Conservation (phyloP, 2,888 invertebrate species). For the Dendrolimus pini region DNA sequence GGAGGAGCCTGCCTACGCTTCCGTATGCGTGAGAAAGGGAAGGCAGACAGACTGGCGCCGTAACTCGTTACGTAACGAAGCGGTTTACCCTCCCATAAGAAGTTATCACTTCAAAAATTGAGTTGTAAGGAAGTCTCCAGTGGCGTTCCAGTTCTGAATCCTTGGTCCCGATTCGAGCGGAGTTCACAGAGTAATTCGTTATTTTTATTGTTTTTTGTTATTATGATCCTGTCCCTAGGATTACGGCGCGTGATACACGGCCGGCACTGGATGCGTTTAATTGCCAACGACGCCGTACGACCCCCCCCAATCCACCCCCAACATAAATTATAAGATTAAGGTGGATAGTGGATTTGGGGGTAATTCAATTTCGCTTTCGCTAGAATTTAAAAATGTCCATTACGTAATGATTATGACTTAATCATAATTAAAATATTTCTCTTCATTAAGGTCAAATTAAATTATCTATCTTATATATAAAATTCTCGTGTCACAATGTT, state of each 20-base stretch:
- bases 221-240: constrained; percentile 72
- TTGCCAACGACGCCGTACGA: constrained; percentile 56
- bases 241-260: constrained; percentile 67
- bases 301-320: constrained; percentile 11
- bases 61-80: no score
- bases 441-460: no score
- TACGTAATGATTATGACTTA: neutral
- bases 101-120: no score
- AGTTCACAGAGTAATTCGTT: constrained; percentile 72
- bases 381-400: neutral
- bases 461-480: no score
- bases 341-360: constrained; percentile 45
- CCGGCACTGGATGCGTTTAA: constrained; percentile 70
- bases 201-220: constrained; percentile 77
- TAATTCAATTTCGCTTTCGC: neutral
- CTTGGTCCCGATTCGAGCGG: constrained; percentile 54
- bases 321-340: constrained; percentile 71
- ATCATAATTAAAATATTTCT: no score
- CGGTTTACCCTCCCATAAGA: no score
- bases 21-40: no score
- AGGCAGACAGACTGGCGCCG: no score
- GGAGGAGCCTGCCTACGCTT: no score
- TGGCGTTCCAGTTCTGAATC: constrained; percentile 20
- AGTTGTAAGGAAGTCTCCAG: constrained; percentile 26
- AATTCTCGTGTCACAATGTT: no score